Base-by-base conservation (phyloP, 1,140 invertebrate genomes). In the Drosophila tsacasi region DNA sequence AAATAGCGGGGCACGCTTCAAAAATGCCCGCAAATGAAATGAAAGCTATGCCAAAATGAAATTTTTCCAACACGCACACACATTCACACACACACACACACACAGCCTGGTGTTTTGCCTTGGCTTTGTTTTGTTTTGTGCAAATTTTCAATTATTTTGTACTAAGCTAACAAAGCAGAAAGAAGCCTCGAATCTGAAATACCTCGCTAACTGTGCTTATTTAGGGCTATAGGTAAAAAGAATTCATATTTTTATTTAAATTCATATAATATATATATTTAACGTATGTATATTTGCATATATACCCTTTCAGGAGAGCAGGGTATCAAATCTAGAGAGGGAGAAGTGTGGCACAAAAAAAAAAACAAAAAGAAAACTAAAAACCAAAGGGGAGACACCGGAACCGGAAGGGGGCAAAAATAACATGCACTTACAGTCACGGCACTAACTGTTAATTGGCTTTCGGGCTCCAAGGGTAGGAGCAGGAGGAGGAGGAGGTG, bases 111-210 rank as follows among this genome's bases (percentile, higher is more conserved):
- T n/a, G n/a, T n/a, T n/a, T n/a, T n/a, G n/a, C n/a, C n/a, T n/a
- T n/a, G 21, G 23, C n/a, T 10, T 65, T 30, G 32, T 47, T 54
- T 57, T 81, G 72, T 58, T 61, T 67, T 81, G 67, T 81, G 67
- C 80, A 63, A 83, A 65, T 75, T 83, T 82, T 82, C 81, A 83
- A 82, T 83, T 82, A 79, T 72, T 82, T 74, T 69, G 58, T 37
- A 52, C 74, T 42, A 79, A 67, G 80, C 80, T n/a, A 46, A 73
- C 25, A 61, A 39, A 3, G 0, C 5, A 5, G 6, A 10, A 13
- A 2, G 4, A 13, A 19, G 8, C 1, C 21, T 37, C 32, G 52
- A 55, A 21, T 0, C 17, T 0, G 15, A 8, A 10, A 39, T 39
- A 37, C 52, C 52, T 52, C 12, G 15, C 3, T 2, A 9, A 17